Conservation (phyloP, 2,888 invertebrate species). For the Entomobrya proxima region DNA sequence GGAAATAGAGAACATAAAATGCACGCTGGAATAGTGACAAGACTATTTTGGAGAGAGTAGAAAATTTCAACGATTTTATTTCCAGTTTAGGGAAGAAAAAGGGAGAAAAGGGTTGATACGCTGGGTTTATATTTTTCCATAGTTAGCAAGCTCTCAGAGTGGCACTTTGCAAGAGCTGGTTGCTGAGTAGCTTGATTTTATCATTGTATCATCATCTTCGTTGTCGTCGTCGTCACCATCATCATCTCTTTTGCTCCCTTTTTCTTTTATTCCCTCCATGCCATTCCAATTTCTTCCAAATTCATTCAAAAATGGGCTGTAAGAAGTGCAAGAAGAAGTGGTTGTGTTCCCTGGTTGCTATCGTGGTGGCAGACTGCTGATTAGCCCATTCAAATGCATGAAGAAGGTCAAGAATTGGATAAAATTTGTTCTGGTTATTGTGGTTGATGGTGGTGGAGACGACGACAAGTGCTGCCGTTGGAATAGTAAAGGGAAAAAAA, state of each 20-base stretch:
- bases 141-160: neutral
- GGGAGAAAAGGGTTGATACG: neutral
- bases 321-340: neutral
- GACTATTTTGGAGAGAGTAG: neutral
- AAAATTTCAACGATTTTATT: neutral
- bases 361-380: slow-evolving; percentile 41
- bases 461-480: neutral
- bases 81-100: neutral
- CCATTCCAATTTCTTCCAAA: slow-evolving; percentile 21
- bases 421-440: slow-evolving; percentile 25
- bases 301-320: slow-evolving; percentile 2
- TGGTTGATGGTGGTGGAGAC: neutral
- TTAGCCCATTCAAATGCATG: slow-evolving; percentile 63
- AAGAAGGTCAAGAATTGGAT: slow-evolving; percentile 63
- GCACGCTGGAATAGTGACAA: neutral
- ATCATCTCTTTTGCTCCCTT: neutral
- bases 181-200: slow-evolving; percentile 45
- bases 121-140: neutral
- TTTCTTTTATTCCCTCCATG: slow-evolving; percentile 10
- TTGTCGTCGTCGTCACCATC: neutral
- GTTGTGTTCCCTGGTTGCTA: neutral
- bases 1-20: slow-evolving; percentile 31
- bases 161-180: neutral
- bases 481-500: neutral
- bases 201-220: slow-evolving; percentile 18